Evolutionary conservation across 1,140 invertebrate genomes (phyloP).

Genomic region (Drosophila pallidifrons): DNA sequence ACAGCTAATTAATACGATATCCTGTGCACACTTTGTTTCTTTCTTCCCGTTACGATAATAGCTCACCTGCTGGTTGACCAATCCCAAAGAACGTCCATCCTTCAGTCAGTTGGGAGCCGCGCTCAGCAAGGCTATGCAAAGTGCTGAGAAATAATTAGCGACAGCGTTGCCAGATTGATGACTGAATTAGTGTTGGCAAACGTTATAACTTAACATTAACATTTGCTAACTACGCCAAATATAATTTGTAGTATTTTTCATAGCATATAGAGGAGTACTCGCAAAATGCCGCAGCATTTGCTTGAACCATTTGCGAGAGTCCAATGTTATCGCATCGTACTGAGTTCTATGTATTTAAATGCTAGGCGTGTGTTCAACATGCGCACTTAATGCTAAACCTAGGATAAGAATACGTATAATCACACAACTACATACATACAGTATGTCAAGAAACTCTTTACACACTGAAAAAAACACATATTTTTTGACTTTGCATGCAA

Average conservation of each 20-base stretch:
- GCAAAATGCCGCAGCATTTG: neutral
- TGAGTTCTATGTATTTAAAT: constrained; percentile 45
- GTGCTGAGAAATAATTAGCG: constrained; percentile 61
- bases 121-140: constrained; percentile 82
- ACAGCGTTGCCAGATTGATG: constrained; percentile 6
- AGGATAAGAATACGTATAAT: constrained; percentile 20
- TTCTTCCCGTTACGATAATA: constrained; percentile 43
- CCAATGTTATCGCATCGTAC: constrained; percentile 18
- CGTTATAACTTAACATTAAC: constrained; percentile 29
- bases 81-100: constrained; percentile 88
- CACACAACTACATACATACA: too few species aligned
- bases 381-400: constrained; percentile 56
- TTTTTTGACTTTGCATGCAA: too few species aligned
- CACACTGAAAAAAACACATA: too few species aligned
- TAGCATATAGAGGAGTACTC: constrained; percentile 5
- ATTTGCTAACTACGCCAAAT: constrained; percentile 59
- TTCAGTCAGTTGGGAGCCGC: constrained; percentile 85
- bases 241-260: constrained; percentile 55
- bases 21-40: neutral
- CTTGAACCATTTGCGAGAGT: constrained; percentile 24
- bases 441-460: too few species aligned
- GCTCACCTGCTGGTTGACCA: constrained; percentile 87
- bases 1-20: constrained; percentile 26
- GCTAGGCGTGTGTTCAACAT: constrained; percentile 65
- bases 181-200: constrained; percentile 60